Percentiles rank a stretch among this genome's conserved stretches.
phyloP scores from a whole-genome alignment of 35 echinoderm and acorn worm species.

The Lytechinus pictus region DNA sequence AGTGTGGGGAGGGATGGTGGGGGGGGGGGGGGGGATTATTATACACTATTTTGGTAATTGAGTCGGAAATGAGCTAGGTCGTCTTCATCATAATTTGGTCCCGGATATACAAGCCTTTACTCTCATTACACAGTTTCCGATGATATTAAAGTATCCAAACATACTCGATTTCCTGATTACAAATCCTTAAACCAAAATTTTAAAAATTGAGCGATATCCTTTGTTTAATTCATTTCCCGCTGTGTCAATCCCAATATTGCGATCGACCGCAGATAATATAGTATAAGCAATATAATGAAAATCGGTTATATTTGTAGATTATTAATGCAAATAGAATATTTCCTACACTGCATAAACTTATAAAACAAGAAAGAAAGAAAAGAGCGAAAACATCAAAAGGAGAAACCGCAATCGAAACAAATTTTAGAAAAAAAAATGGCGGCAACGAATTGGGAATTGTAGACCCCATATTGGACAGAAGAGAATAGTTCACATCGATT shows the following conservation, averaged over 20 bases:
- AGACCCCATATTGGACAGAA: background rate
- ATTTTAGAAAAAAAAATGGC: background rate
- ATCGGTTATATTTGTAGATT: background rate
- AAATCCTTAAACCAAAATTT: background rate
- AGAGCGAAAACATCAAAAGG: background rate
- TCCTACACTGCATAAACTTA: background rate
- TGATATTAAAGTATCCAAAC: background rate
- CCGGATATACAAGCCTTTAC: background rate
- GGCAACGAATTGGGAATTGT: background rate
- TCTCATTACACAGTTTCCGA: background rate
- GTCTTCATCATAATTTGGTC: background rate
- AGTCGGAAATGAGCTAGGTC: background rate
- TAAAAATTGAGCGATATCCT: background rate
- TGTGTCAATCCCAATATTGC: background rate
- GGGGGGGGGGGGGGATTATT: background rate
- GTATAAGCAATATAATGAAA: background rate
- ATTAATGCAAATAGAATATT: background rate
- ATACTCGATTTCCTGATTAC: background rate
- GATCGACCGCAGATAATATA: background rate
- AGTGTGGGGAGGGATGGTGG: background rate
- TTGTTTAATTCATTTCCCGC: background rate
- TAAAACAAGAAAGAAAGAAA: background rate
- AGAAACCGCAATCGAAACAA: no score
- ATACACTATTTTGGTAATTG: background rate
- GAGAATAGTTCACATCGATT: background rate